Percentiles rank a stretch among this genome's conserved stretches.
These are phyloP conservation scores for Dendroctonus ponderosae DNA, from an alignment of 1,140 invertebrate genomes.

Conservation along the genomic window DNA sequence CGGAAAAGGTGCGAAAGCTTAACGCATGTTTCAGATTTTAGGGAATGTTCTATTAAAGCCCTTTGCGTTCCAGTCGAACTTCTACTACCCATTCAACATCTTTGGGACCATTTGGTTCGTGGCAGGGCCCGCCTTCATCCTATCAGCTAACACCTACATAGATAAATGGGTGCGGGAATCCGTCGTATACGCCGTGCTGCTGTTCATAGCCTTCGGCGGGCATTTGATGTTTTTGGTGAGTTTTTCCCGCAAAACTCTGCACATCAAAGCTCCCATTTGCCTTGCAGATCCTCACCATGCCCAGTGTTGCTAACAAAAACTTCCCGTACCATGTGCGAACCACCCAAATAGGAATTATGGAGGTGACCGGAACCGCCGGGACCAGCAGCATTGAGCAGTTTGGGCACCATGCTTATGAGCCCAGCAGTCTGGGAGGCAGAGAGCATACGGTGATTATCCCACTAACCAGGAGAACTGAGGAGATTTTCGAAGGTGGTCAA, in stretches of 20 bases:
- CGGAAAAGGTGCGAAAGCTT: constrained; percentile 64
- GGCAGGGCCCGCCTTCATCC: constrained; percentile 73
- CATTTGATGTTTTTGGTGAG: constrained; percentile 76
- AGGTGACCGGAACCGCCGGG: constrained; percentile 54
- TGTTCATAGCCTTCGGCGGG: constrained; percentile 73
- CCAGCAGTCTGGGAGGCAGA: constrained; percentile 45
- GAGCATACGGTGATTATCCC: constrained; percentile 60
- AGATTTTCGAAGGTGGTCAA: constrained; percentile 44
- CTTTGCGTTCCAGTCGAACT: constrained; percentile 63
- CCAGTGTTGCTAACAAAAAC: constrained; percentile 77
- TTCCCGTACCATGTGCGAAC: constrained; percentile 86
- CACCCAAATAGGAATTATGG: constrained; percentile 72
- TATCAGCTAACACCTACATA: constrained; percentile 79
- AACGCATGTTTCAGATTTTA: too few species aligned
- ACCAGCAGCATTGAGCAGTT: constrained; percentile 61
- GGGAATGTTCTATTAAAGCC: too few species aligned
- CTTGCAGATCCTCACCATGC: constrained; percentile 72
- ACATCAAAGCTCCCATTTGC: background rate
- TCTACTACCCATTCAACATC: constrained; percentile 75
- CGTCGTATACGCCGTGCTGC: constrained; percentile 75
- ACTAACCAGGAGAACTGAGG: constrained; percentile 54
- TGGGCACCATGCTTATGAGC: constrained; percentile 63
- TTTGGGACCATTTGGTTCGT: constrained; percentile 81
- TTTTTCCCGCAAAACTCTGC: background rate
- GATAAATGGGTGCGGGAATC: constrained; percentile 91